Percentiles rank a stretch among this genome's conserved stretches.
Conservation (phyloP, 2,797 vertebrate genomes). For the Pachyuromys duprasi region DNA sequence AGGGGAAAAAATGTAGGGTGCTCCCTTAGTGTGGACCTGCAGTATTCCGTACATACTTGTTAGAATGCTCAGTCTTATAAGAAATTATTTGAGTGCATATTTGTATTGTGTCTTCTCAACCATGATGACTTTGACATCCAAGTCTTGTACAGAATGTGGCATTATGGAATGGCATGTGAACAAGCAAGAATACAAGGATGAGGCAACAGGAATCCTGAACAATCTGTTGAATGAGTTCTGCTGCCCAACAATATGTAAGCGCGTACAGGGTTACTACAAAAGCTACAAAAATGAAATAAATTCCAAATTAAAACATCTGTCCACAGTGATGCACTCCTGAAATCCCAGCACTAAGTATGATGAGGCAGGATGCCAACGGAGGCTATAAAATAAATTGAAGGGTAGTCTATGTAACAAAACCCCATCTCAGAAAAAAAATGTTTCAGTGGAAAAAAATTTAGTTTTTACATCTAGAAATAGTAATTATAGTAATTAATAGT, state of each 20-base stretch:
- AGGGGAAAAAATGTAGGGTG: neutral
- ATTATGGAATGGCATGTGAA: neutral
- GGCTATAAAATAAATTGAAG: neutral
- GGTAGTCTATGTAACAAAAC: neutral
- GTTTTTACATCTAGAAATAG: conserved; percentile 1
- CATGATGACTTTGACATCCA: neutral
- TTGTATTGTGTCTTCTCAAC: neutral
- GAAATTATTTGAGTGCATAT: neutral
- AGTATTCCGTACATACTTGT: neutral
- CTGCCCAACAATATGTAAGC: neutral
- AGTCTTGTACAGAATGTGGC: neutral
- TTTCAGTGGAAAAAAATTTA: neutral
- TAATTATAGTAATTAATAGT: neutral
- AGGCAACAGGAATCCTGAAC: neutral
- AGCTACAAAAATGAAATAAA: conserved; percentile 38
- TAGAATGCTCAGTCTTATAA: neutral
- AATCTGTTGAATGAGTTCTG: neutral
- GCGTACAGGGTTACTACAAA: neutral
- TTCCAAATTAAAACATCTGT: neutral
- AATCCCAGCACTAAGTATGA: neutral
- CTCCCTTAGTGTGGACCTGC: neutral
- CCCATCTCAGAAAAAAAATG: neutral
- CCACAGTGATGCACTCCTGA: neutral
- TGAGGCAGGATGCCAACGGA: too few species aligned
- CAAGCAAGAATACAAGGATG: neutral